Percentiles rank a stretch among this genome's conserved stretches.
phyloP scores from a whole-genome alignment of 1,140 invertebrate species.

The Meloidogyne exigua region DNA sequence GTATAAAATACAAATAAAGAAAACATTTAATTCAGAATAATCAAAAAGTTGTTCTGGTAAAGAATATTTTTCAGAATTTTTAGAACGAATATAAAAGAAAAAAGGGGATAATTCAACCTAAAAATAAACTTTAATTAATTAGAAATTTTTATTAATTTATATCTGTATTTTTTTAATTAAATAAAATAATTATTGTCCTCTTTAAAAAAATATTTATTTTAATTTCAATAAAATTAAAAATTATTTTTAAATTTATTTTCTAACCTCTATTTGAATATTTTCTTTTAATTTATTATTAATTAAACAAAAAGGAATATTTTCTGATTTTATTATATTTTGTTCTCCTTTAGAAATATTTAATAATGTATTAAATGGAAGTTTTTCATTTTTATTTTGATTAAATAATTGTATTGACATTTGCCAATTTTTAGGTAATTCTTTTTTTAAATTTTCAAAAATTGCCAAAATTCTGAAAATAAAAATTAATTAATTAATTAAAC shows the following conservation, averaged over 20 bases:
- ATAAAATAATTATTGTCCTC: too few relatives aligned
- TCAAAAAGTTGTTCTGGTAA: not conserved
- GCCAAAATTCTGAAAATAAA: constrained; percentile 8
- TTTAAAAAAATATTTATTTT: too few relatives aligned
- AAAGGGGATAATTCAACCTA: constrained; percentile 7
- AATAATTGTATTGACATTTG: constrained; percentile 14
- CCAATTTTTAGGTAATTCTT: not conserved
- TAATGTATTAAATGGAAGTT: not conserved
- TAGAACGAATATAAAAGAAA: constrained; percentile 10
- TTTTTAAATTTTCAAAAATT: constrained; percentile 9
- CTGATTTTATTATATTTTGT: not conserved
- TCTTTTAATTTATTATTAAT: not conserved
- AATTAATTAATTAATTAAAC: not conserved
- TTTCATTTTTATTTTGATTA: not conserved
- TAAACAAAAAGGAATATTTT: not conserved
- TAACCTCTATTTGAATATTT: not conserved
- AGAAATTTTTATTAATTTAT: too few relatives aligned
- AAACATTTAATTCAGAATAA: constrained; percentile 10
- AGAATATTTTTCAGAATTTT: constrained; percentile 8
- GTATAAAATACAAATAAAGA: constrained; percentile 9
- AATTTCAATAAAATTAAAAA: too few relatives aligned
- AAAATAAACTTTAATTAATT: too few relatives aligned
- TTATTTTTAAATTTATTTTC: too few relatives aligned
- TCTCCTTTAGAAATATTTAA: constrained; percentile 2
- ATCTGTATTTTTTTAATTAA: too few relatives aligned